These are phyloP conservation scores for Zoanthus sansibaricus DNA, from an alignment of 92 coral and sea anemone species.

Conservation along the genomic window DNA sequence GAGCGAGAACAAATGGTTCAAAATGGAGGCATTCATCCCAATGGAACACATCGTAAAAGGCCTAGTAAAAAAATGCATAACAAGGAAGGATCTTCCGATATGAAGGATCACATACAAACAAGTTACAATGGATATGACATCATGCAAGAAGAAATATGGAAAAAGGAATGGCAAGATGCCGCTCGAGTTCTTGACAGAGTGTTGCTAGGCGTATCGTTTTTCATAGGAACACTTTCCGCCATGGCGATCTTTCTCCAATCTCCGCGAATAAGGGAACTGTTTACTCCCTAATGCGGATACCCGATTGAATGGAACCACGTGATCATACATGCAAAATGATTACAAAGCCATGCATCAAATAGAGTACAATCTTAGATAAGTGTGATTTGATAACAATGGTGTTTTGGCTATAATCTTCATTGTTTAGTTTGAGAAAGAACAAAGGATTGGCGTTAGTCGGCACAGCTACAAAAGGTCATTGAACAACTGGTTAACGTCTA, in stretches of 20 bases:
- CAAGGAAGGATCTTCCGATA: constrained; percentile 60
- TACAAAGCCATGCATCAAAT: too few species aligned
- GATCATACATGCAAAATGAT: not conserved
- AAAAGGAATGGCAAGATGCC: constrained; percentile 91
- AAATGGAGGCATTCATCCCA: constrained; percentile 78
- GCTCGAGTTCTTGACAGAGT: constrained; percentile 87
- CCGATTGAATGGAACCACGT: not conserved
- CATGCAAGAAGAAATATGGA: constrained; percentile 71
- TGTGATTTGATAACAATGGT: too few species aligned
- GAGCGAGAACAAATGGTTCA: constrained; percentile 79
- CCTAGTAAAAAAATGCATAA: constrained; percentile 74
- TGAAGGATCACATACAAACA: constrained; percentile 55
- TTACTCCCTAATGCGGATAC: constrained; percentile 62
- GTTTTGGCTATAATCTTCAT: too few species aligned
- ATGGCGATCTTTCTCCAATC: constrained; percentile 88
- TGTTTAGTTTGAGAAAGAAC: too few species aligned
- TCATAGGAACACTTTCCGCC: constrained; percentile 84
- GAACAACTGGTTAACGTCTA: too few species aligned
- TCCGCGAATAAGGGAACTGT: constrained; percentile 83
- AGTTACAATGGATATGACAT: constrained; percentile 51
- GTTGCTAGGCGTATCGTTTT: constrained; percentile 78
- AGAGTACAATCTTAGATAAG: too few species aligned
- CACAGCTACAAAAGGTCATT: too few species aligned
- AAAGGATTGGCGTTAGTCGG: too few species aligned
- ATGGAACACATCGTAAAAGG: constrained; percentile 62